Base-by-base conservation (phyloP, 2,113 vertebrate species). In the Holacanthus passer region DNA sequence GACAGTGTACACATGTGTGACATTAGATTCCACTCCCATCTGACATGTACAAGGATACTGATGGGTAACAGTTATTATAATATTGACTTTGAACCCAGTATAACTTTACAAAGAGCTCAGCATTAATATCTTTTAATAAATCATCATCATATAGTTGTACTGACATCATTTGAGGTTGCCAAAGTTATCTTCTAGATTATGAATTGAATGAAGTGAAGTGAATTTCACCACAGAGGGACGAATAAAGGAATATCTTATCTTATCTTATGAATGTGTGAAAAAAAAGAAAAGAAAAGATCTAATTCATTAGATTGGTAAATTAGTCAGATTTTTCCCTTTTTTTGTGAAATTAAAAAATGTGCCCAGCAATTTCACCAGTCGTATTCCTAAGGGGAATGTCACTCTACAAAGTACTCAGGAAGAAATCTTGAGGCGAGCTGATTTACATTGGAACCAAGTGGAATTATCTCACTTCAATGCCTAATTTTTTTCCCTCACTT, bases 391-490 rank as follows among this genome's bases (percentile, higher is more conserved):
- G 8, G 41, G 2, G 29, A 50, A 27, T 17, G 58, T 41, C 48
- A 50, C 13, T 47, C 56, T 12, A 7, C 48, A 43, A 65, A 55
- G 37, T n/a, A 1, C 39, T 45, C 41, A 39, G 45, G 41, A 59
- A 45, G 47, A 59, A 41, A 39, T 52, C 62, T 58, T 2, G 1
- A 73, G 6, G 39, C 8, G n/a, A 19, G 27, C 45, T 50, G 10
- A 82, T 64, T 53, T 56, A 68, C 71, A 73, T 39, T 64, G 24
- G 75, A 73, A 45, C 19, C 29, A 39, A 56, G 37, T 14, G 48
- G 75, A 74, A 65, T 71, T 12, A 74, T 79, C 31, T 77, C 69
- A 58, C 12, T 41, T 37, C 27, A 41, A n/a, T 43, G 10, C 43
- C 19, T 29, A 5, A 32, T 56, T 77, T 50, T 39, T 66, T 60